Percentiles rank a stretch among this genome's conserved stretches.
These are phyloP conservation scores for Lottia scabra DNA, from an alignment of 2,888 invertebrate genomes.

Conservation along the genomic window DNA sequence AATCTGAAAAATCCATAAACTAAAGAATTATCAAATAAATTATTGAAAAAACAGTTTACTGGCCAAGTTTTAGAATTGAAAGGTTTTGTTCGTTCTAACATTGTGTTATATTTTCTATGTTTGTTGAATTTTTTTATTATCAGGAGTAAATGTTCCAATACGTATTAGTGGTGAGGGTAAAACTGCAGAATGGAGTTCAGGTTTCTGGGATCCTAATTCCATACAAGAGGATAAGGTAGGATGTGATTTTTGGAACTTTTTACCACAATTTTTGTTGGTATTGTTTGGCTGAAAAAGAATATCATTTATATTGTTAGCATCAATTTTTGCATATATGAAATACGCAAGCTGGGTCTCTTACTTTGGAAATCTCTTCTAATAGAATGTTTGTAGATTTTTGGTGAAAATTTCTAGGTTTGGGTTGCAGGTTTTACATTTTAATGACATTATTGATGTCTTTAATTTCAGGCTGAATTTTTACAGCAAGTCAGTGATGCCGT, in stretches of 20 bases:
- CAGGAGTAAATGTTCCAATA: conserved; percentile 54
- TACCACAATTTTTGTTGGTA: not conserved
- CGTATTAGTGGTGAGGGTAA: conserved; percentile 36
- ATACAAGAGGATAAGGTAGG: conserved; percentile 52
- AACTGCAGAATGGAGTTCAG: conserved; percentile 42
- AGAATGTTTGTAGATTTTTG: no score
- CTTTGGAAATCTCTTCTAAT: not conserved
- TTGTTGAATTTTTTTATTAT: conserved; percentile 3
- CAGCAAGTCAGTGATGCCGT: conserved; percentile 55
- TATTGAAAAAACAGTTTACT: no score
- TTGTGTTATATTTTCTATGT: not conserved
- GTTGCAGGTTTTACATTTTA: not conserved
- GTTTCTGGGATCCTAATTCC: conserved; percentile 51
- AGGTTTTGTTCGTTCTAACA: no score
- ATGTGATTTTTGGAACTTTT: no score
- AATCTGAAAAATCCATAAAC: no score
- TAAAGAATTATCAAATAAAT: no score
- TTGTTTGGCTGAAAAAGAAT: not conserved
- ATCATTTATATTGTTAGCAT: not conserved
- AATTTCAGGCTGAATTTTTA: conserved; percentile 50
- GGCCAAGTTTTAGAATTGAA: no score
- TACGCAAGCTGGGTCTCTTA: not conserved
- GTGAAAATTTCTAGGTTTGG: no score
- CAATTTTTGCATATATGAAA: not conserved
- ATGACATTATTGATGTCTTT: not conserved